Conservation (phyloP, 30 jellyfish, hydroid and myxozoan genomes). For the Clytia hemisphaerica region DNA sequence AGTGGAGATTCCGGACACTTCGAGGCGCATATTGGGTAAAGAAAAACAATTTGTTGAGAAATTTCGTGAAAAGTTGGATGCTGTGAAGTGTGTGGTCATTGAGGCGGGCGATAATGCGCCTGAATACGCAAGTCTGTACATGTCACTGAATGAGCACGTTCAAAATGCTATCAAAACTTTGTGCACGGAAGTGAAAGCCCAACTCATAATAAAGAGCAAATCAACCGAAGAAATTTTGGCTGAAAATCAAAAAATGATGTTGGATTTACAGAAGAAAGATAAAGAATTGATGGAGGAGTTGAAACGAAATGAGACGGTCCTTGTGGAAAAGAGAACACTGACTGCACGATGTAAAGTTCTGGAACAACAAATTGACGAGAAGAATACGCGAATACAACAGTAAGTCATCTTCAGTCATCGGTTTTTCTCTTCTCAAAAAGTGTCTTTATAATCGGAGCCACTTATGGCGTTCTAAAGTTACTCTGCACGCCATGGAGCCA, state of each 20-base stretch:
- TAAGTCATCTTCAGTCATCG: constrained; percentile 1
- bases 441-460: no score
- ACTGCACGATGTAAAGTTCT: constrained; percentile 3
- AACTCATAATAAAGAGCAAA: not conserved
- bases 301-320: not conserved
- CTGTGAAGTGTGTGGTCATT: not conserved
- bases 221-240: not conserved
- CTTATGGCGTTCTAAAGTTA: no score
- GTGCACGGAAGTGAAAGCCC: not conserved
- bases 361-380: not conserved
- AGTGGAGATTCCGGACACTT: constrained; percentile 7
- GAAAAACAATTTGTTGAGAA: not conserved
- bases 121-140: not conserved
- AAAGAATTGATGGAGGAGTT: not conserved
- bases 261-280: not conserved
- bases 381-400: not conserved
- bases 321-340: not conserved
- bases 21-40: constrained; percentile 7
- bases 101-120: not conserved
- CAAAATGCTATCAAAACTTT: not conserved
- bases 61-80: not conserved
- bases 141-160: not conserved
- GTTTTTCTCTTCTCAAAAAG: not conserved
- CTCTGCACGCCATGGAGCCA: no score
- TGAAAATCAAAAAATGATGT: not conserved